Percentiles rank a stretch among this genome's conserved stretches.
Conservation (phyloP, 1,140 invertebrate species). For the Riptortus pedestris region DNA sequence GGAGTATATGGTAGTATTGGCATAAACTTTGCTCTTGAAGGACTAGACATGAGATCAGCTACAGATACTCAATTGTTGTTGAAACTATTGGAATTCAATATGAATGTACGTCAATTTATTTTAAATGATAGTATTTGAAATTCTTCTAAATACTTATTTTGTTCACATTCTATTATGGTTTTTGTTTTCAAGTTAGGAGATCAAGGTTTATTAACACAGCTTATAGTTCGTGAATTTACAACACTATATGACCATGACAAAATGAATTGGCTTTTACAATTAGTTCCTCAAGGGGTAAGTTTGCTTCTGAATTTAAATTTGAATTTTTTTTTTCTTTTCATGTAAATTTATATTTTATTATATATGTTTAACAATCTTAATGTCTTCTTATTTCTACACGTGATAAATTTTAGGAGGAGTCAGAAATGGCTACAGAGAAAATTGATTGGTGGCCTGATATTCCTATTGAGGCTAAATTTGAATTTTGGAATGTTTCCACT, state of each 20-base stretch:
- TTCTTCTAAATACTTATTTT: neutral
- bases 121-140: neutral
- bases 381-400: too few relatives aligned
- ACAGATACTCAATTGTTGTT: constrained; percentile 22
- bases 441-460: constrained; percentile 20
- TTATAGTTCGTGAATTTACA: neutral
- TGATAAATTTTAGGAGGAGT: neutral
- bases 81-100: constrained; percentile 21
- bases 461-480: constrained; percentile 47
- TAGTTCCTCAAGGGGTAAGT: constrained; percentile 13
- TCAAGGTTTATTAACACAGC: neutral
- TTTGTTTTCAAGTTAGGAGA: neutral
- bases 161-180: neutral
- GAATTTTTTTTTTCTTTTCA: constrained; percentile 4
- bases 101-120: constrained; percentile 19
- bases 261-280: constrained; percentile 21
- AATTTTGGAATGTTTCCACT: constrained; percentile 46
- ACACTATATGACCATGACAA: constrained; percentile 20
- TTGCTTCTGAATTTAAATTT: neutral
- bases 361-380: too few relatives aligned
- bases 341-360: too few relatives aligned
- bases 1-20: constrained; percentile 19
- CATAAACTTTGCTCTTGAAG: constrained; percentile 14
- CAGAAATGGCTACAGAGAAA: neutral
- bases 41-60: constrained; percentile 22